Evolutionary conservation across 2,888 invertebrate species (phyloP), one percentile per base, ranked within the genome.

Genomic region (Oscheius sp.): DNA sequence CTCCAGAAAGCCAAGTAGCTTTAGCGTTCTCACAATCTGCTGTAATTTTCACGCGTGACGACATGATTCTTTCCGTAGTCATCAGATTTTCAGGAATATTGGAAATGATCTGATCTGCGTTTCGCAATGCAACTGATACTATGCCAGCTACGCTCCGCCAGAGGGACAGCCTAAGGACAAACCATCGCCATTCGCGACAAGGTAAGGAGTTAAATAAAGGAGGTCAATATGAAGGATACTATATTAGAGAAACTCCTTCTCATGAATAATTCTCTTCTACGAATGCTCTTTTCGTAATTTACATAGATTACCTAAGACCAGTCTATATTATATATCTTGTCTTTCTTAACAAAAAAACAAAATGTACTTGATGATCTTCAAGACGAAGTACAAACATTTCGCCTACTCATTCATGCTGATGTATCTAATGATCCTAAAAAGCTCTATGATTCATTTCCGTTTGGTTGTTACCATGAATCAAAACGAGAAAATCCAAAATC

Each of bases 141-240:
- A 62, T 62, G 62, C 62, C 62, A 47, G 62, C 62, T 28, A 47
- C 49, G 62, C 62, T 47, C 62, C 62, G 59, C 41, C 59, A 59
- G 44, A 41, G 59, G 59, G 59, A 59, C 59, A 59, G 59, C 44
- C 59, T 59, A 28, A 59, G 59, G 24, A 26, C 59, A 26, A 59
- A 41, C 59, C 59, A 59, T 44, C 59, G 59, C 59, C 59, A 59
- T 30, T 41, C 41, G 28, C 41, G 59, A 44, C 59, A 59, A 59
- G 59, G 59, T 59, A 8, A 24, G 30, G 22, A 24, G 47, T 12
- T 12, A 47, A 47, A 47, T 17, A 47, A 47, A 24, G 47, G 12
- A 20, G 12, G 24, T 22, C 24, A 24, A 17, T 47, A 12, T 22
- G 24, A 12, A 22, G 12, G 20, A 12, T 20, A 5, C 47, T 47